phyloP scores from a whole-genome alignment of 2,888 invertebrate species.

The Torymus tubicola region DNA sequence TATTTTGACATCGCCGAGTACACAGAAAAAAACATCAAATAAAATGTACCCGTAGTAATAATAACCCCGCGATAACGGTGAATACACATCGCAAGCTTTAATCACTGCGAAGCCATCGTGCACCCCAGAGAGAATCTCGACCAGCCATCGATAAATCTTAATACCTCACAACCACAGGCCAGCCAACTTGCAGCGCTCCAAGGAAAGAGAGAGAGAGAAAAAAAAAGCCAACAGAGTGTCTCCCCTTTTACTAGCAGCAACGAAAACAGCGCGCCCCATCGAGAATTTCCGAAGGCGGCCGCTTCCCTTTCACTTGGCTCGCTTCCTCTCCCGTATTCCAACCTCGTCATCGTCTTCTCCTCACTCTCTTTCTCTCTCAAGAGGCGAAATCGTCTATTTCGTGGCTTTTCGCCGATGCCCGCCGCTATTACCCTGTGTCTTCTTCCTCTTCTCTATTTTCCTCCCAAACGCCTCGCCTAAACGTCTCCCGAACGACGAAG shows the following conservation, averaged over 20 bases:
- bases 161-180: too few relatives aligned
- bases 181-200: too few relatives aligned
- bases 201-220: not conserved
- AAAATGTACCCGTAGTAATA: too few relatives aligned
- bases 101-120: too few relatives aligned
- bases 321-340: slow-evolving; percentile 8
- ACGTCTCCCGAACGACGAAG: not conserved
- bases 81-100: too few relatives aligned
- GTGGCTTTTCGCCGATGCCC: slow-evolving; percentile 29
- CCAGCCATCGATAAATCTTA: too few relatives aligned
- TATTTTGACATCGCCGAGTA: too few relatives aligned
- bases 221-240: slow-evolving; percentile 9
- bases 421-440: slow-evolving; percentile 27
- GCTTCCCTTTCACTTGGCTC: slow-evolving; percentile 8
- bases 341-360: slow-evolving; percentile 17
- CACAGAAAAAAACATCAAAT: too few relatives aligned
- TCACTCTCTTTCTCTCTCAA: not conserved
- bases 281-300: slow-evolving; percentile 24
- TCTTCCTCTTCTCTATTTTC: slow-evolving; percentile 50
- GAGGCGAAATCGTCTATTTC: slow-evolving; percentile 13
- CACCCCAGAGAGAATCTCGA: too few relatives aligned
- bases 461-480: slow-evolving; percentile 45
- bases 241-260: slow-evolving; percentile 3
- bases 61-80: too few relatives aligned
- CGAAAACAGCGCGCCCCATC: slow-evolving; percentile 19